A percentile compares a stretch with the other conserved stretches of the same genome.
Conservation (phyloP, 2,797 vertebrate genomes). For the Loris lydekkerianus region DNA sequence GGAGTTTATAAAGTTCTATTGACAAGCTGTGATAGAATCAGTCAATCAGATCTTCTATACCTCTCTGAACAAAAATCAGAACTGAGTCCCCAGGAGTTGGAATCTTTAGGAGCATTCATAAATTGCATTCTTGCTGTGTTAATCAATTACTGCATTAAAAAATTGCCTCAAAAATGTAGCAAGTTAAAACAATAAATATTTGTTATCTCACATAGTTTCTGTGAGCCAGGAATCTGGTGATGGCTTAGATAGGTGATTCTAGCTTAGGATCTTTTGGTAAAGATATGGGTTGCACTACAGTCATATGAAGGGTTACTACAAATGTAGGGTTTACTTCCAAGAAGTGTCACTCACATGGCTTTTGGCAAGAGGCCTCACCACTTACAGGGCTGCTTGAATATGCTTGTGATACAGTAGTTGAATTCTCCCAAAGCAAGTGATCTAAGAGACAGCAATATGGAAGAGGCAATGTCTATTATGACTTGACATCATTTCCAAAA, state of each 20-base stretch:
- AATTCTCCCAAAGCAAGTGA: constrained; percentile 8
- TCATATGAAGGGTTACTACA: not conserved
- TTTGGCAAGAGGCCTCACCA: not conserved
- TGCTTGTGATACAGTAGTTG: not conserved
- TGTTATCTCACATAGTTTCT: constrained; percentile 25
- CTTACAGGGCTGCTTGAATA: not conserved
- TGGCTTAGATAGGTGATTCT: not conserved
- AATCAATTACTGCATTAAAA: not conserved
- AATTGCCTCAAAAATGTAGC: constrained; percentile 29
- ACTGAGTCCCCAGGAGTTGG: not conserved
- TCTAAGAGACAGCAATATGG: not conserved
- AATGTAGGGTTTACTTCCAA: not conserved
- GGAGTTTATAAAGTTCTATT: constrained; percentile 20
- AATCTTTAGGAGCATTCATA: constrained; percentile 20
- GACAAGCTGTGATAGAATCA: not conserved
- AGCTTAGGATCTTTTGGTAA: not conserved
- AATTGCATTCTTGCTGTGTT: not conserved
- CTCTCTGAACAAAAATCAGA: not conserved
- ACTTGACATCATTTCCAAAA: not conserved
- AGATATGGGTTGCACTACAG: not conserved
- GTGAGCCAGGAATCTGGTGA: not conserved
- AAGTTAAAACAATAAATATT: constrained; percentile 8
- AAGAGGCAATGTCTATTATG: not conserved
- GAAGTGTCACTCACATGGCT: not conserved
- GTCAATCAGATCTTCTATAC: not conserved